Evolutionary conservation across 2,888 invertebrate species (phyloP), one percentile per base, ranked within the genome.

Genomic region (Seira sanloemensis): DNA sequence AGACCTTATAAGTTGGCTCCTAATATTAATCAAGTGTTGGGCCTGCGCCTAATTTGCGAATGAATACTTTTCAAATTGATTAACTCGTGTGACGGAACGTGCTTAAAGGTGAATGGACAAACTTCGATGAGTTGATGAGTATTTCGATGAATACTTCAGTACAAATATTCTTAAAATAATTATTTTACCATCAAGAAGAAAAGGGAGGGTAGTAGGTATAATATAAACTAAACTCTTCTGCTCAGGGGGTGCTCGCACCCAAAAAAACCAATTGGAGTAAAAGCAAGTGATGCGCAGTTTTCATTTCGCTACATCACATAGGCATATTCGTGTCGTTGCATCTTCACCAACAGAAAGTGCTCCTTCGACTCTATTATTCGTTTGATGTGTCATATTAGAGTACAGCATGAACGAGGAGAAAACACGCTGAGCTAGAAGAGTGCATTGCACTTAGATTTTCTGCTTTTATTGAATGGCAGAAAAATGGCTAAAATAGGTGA

Each of bases 231-330:
- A 78, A 78, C 72, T 79, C 54, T 73, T 50, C 37, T 37, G 37
- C 12, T 5, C 7, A 37, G 37, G 37, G 37, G 12, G 37, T 9
- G 37, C 12, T 5, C 7, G 65, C n/a, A n/a, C n/a, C n/a, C n/a
- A n/a, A n/a, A n/a, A n/a, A n/a, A n/a, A n/a, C n/a, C n/a, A n/a
- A n/a, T n/a, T n/a, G 25, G 66, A 72, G 65, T 37, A 78, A 62
- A 69, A 66, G n/a, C 73, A 50, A 66, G 79, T 73, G 74, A 74
- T 80, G 80, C 80, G 80, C 80, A 80, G 80, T 80, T 80, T 68
- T n/a, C 73, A 71, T 73, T 66, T 73, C 37, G 68, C 68, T 80
- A 72, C 78, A 71, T 72, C 78, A 26, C 76, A 37, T 68, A 76
- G 25, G 76, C 68, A 76, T 73, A 54, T 58, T 74, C 65, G 73